Conservation (phyloP, 2,888 invertebrate genomes). For the Oscheius sp. region DNA sequence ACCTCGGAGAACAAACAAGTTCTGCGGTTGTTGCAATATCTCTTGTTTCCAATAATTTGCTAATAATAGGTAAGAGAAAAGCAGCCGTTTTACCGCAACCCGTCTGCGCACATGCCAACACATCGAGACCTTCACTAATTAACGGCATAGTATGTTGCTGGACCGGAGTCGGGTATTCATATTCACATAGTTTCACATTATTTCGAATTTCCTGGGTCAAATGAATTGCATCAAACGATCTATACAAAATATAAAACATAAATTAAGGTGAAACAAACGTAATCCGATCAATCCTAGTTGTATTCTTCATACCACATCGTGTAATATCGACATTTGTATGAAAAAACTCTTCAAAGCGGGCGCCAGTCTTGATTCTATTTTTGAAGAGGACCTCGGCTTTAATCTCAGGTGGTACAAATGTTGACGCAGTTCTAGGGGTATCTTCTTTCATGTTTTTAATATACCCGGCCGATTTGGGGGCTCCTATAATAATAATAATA, state of each 20-base stretch:
- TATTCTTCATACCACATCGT: neutral
- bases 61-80: constrained; percentile 65
- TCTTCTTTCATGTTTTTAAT: neutral
- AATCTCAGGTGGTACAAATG: constrained; percentile 31
- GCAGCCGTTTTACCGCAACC: constrained; percentile 90
- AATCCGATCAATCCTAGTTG: neutral
- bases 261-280: constrained; percentile 23
- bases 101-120: constrained; percentile 98
- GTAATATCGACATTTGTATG: constrained; percentile 47
- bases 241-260: constrained; percentile 21
- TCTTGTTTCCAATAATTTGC: constrained; percentile 58
- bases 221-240: constrained; percentile 81
- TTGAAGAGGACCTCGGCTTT: constrained; percentile 15
- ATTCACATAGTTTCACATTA: constrained; percentile 83
- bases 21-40: constrained; percentile 49
- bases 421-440: neutral
- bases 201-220: constrained; percentile 81
- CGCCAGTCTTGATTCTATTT: neutral
- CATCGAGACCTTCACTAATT: constrained; percentile 80
- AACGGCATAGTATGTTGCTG: constrained; percentile 91
- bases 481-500: constrained; percentile 7
- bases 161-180: constrained; percentile 89
- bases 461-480: constrained; percentile 5
- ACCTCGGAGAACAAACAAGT: constrained; percentile 43
- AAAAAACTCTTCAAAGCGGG: constrained; percentile 53